A percentile compares a stretch with the other conserved stretches of the same genome.
These are phyloP conservation scores for Aphaenogaster ashmeadi DNA, from an alignment of 1,140 invertebrate genomes.

Conservation along the genomic window DNA sequence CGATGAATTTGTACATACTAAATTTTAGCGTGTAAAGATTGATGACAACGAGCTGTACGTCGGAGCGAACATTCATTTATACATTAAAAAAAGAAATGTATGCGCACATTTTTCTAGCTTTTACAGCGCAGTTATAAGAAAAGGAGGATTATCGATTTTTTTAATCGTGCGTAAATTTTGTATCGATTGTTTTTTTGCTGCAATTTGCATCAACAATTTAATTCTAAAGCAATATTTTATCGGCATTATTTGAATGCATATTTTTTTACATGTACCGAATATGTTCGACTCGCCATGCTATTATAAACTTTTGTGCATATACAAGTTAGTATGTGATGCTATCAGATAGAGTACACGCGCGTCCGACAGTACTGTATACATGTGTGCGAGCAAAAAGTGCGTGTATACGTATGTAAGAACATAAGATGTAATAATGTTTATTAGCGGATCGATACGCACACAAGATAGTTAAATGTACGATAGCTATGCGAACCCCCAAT, in stretches of 20 bases:
- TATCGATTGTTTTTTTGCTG: background rate
- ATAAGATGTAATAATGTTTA: slow-evolving; percentile 20
- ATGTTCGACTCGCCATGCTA: background rate
- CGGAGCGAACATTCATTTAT: background rate
- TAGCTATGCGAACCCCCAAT: slow-evolving; percentile 19
- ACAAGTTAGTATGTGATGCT: background rate
- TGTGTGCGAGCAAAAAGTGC: background rate
- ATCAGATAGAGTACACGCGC: background rate
- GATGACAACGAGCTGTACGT: background rate
- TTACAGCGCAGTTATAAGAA: background rate
- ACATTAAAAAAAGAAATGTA: background rate
- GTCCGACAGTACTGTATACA: background rate
- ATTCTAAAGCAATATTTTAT: background rate
- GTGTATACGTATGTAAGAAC: background rate
- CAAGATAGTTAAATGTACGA: slow-evolving; percentile 38
- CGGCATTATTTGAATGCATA: background rate
- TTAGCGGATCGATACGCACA: slow-evolving; percentile 12
- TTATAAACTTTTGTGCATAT: slow-evolving; percentile 25
- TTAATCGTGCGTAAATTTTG: background rate
- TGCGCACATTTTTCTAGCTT: background rate
- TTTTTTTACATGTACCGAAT: background rate
- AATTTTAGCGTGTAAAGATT: slow-evolving; percentile 11
- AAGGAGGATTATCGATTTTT: background rate
- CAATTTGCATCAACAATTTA: background rate
- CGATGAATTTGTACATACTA: slow-evolving; percentile 30